Conservation (phyloP, 2,888 invertebrate genomes). For the Rugalucina vietnamica region DNA sequence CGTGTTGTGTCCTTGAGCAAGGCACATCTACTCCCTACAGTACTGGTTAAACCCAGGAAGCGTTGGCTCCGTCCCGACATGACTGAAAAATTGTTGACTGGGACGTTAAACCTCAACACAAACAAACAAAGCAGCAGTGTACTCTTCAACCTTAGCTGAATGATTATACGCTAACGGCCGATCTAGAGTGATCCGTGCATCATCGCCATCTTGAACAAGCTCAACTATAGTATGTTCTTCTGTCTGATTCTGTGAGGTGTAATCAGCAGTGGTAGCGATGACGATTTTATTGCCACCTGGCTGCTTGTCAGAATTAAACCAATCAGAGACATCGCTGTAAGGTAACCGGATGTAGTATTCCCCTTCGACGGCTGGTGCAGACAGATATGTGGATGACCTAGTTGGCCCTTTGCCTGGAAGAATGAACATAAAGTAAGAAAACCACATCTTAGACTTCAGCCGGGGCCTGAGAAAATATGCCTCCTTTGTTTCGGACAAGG, state of each 20-base stretch:
- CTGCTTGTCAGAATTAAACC: conserved; percentile 73
- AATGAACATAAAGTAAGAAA: no score
- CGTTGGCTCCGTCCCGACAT: no score
- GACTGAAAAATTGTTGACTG: no score
- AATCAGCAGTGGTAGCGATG: conserved; percentile 79
- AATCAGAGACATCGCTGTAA: conserved; percentile 42
- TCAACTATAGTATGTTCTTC: conserved; percentile 74
- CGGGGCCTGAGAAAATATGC: no score
- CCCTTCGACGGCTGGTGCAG: conserved; percentile 68
- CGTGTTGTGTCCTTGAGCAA: no score
- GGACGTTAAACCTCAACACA: no score
- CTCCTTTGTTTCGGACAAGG: no score
- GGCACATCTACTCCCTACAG: no score
- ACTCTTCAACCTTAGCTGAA: conserved; percentile 62
- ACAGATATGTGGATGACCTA: conserved; percentile 74
- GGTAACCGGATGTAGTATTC: neutral
- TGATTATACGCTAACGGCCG: conserved; percentile 67
- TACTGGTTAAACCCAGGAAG: no score
- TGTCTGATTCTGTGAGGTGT: conserved; percentile 72
- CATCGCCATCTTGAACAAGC: conserved; percentile 33
- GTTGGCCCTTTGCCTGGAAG: conserved; percentile 66
- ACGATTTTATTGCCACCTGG: conserved; percentile 68
- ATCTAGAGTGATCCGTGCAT: conserved; percentile 69
- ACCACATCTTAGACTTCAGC: no score
- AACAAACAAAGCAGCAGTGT: no score